A percentile compares a stretch with the other conserved stretches of the same genome.
Evolutionary conservation across 2,113 vertebrate species (phyloP).

Genomic region (Perca flavescens): DNA sequence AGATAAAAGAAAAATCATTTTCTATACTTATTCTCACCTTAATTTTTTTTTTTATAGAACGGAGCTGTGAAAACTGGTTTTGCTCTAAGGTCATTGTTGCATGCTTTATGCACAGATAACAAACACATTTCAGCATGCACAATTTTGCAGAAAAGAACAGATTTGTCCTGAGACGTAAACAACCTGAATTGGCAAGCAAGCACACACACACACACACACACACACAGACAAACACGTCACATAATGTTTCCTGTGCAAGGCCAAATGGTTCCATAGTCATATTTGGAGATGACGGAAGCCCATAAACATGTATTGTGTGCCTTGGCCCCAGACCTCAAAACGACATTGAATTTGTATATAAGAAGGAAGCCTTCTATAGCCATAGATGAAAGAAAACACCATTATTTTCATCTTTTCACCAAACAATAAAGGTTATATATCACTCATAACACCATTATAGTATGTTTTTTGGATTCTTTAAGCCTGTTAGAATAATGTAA

Average conservation of each 20-base stretch:
- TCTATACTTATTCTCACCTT: constrained; percentile 33
- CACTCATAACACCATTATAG: constrained; percentile 39
- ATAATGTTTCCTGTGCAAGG: constrained; percentile 36
- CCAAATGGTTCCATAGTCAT: constrained; percentile 51
- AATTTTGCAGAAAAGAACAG: constrained; percentile 37
- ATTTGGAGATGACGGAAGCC: constrained; percentile 34
- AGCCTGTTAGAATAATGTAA: neutral
- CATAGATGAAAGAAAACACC: constrained; percentile 33
- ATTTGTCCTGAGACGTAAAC: constrained; percentile 38
- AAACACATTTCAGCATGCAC: constrained; percentile 30
- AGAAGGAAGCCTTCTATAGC: constrained; percentile 35
- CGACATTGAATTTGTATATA: constrained; percentile 35
- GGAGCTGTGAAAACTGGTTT: constrained; percentile 33
- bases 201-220: neutral
- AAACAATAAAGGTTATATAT: constrained; percentile 52
- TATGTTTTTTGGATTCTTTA: constrained; percentile 10
- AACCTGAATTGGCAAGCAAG: constrained; percentile 4
- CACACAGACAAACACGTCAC: constrained; percentile 6
- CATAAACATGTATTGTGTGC: constrained; percentile 60
- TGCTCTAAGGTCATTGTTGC: constrained; percentile 28
- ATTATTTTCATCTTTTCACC: constrained; percentile 37
- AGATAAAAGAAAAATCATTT: constrained; percentile 19
- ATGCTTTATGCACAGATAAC: constrained; percentile 46
- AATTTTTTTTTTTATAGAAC: constrained; percentile 21
- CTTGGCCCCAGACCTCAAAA: constrained; percentile 53